A percentile compares a stretch with the other conserved stretches of the same genome.
Conservation (phyloP, 2,888 invertebrate genomes). For the Harpalus rubripes region DNA sequence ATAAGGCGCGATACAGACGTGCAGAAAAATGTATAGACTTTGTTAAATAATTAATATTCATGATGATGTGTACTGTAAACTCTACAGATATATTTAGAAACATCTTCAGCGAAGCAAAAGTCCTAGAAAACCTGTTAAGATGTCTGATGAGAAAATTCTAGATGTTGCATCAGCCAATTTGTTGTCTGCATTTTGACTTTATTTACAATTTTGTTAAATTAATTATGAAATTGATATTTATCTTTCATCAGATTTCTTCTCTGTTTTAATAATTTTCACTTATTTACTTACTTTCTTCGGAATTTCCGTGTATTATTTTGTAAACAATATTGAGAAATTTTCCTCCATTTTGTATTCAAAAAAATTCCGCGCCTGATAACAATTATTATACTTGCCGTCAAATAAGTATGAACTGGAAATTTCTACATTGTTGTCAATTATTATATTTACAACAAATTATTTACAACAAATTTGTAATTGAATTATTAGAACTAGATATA, state of each 20-base stretch:
- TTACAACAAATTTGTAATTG: too few relatives aligned
- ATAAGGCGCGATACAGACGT: constrained; percentile 51
- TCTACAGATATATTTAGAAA: constrained; percentile 54
- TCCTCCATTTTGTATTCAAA: neutral
- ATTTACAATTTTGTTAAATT: constrained; percentile 22
- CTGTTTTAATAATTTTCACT: constrained; percentile 26
- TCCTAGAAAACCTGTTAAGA: constrained; percentile 63
- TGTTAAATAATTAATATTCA: constrained; percentile 62
- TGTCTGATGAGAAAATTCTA: constrained; percentile 69
- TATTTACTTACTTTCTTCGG: constrained; percentile 47
- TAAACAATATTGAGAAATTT: constrained; percentile 28
- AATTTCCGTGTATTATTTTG: constrained; percentile 13
- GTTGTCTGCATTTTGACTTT: constrained; percentile 49
- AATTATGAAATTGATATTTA: constrained; percentile 35
- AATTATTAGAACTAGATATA: too few relatives aligned
- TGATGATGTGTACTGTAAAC: constrained; percentile 48
- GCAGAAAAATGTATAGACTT: constrained; percentile 42
- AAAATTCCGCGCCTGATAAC: neutral
- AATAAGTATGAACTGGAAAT: too few relatives aligned
- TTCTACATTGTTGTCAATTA: too few relatives aligned
- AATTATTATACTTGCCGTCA: too few relatives aligned
- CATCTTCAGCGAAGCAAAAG: constrained; percentile 38
- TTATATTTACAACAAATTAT: too few relatives aligned
- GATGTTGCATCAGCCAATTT: constrained; percentile 70
- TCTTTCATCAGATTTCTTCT: constrained; percentile 59